Conservation (phyloP, 1,140 invertebrate species). For the Muscidifurax raptorellus region DNA sequence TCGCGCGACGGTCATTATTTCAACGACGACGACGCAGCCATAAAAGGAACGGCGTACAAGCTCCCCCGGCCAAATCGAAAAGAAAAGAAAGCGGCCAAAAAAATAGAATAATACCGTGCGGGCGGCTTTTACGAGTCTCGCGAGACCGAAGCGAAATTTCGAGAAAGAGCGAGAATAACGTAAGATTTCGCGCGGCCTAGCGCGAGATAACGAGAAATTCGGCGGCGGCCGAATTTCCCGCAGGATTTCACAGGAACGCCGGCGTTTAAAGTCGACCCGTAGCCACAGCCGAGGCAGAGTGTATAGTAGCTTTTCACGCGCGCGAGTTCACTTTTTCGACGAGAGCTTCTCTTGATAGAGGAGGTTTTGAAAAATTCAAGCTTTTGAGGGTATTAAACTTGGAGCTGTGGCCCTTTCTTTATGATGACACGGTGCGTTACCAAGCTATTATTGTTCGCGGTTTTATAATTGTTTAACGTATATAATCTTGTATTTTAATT, state of each 20-base stretch:
- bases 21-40: not conserved
- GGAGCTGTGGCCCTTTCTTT: not conserved
- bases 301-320: not conserved
- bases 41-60: not conserved
- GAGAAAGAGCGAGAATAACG: constrained; percentile 51
- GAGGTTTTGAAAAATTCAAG: not conserved
- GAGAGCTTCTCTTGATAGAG: not conserved
- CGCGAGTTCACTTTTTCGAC: not conserved
- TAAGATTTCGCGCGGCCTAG: constrained; percentile 59
- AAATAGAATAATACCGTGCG: constrained; percentile 34
- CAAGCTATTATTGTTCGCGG: no score
- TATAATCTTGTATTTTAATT: no score
- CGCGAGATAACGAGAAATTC: constrained; percentile 64
- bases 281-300: not conserved
- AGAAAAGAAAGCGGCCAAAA: constrained; percentile 25
- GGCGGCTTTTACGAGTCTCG: constrained; percentile 42
- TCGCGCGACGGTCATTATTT: not conserved
- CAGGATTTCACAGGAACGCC: constrained; percentile 53
- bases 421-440: not conserved
- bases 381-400: not conserved
- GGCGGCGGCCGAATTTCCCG: constrained; percentile 61
- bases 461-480: no score
- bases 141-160: constrained; percentile 32
- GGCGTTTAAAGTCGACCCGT: not conserved
- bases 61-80: not conserved